These are phyloP conservation scores for Drosophila equinoxialis DNA, from an alignment of 1,140 invertebrate genomes.

Conservation along the genomic window DNA sequence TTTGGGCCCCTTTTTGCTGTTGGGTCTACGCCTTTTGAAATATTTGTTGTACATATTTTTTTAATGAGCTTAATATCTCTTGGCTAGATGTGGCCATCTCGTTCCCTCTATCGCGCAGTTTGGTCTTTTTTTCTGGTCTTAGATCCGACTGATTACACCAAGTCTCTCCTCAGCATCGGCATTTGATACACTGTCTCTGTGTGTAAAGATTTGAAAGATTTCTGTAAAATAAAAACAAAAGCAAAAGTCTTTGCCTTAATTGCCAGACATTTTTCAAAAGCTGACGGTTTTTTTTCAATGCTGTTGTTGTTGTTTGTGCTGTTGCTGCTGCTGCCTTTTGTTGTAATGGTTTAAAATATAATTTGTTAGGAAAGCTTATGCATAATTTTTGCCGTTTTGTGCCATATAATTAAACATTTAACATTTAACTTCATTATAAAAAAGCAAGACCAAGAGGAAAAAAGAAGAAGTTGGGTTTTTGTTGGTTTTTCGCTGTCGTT, in stretches of 20 bases:
- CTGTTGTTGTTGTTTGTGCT: neutral
- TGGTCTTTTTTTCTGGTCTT: conserved; percentile 46
- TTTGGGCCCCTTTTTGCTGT: neutral
- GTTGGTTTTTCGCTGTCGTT: conserved; percentile 27
- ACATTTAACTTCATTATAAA: conserved; percentile 70
- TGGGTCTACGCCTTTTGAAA: conserved; percentile 22
- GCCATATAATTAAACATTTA: conserved; percentile 73
- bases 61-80: conserved; percentile 80
- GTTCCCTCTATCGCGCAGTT: conserved; percentile 1
- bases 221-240: conserved; percentile 48
- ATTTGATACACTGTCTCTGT: conserved; percentile 1
- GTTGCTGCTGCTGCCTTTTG: conserved; percentile 5
- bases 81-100: conserved; percentile 61
- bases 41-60: conserved; percentile 41
- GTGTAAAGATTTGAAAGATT: conserved; percentile 31
- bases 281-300: conserved; percentile 15
- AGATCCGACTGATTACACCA: conserved; percentile 74
- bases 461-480: conserved; percentile 22
- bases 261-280: conserved; percentile 76
- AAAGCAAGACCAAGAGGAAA: neutral
- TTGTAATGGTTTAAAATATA: conserved; percentile 29
- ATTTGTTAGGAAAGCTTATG: conserved; percentile 52
- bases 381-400: conserved; percentile 54
- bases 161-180: conserved; percentile 19
- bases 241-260: conserved; percentile 66